Percentiles rank a stretch among this genome's conserved stretches.
Conservation (phyloP, 1,140 invertebrate species). For the Aphidius ervi region DNA sequence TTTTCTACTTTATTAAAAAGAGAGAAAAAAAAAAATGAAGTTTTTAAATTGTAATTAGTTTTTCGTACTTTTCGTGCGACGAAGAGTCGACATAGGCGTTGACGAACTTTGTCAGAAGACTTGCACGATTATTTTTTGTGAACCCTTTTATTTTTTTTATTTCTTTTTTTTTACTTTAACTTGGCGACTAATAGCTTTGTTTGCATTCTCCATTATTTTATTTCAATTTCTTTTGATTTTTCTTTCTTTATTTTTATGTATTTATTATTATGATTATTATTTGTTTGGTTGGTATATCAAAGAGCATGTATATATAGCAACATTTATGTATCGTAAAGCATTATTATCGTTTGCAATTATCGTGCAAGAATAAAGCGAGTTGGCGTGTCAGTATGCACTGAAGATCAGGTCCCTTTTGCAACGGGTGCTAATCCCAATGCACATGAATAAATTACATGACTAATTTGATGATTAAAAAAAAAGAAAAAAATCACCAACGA, state of each 20-base stretch:
- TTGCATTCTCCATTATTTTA: slow-evolving; percentile 28
- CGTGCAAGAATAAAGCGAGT: slow-evolving; percentile 32
- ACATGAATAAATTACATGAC: slow-evolving; percentile 41
- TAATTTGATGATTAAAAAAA: slow-evolving; percentile 34
- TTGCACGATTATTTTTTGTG: not conserved
- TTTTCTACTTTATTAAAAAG: not conserved
- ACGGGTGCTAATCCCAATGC: slow-evolving; percentile 36
- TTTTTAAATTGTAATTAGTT: slow-evolving; percentile 44
- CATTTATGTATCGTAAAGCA: slow-evolving; percentile 20
- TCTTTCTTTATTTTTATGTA: not conserved
- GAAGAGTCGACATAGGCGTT: slow-evolving; percentile 31
- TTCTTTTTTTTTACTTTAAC: slow-evolving; percentile 30
- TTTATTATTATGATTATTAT: not conserved
- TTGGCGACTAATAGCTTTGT: slow-evolving; percentile 48
- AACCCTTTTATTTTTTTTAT: not conserved
- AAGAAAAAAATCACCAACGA: slow-evolving; percentile 6
- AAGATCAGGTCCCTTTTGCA: slow-evolving; percentile 33
- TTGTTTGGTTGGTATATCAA: not conserved
- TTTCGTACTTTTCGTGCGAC: slow-evolving; percentile 45
- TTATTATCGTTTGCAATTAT: slow-evolving; percentile 30
- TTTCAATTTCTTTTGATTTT: slow-evolving; percentile 3
- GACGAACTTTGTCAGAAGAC: slow-evolving; percentile 25
- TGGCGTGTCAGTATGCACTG: slow-evolving; percentile 42
- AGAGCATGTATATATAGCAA: not conserved
- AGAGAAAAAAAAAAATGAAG: slow-evolving; percentile 1